These are phyloP conservation scores for Adoxophyes honmai DNA, from an alignment of 1,140 invertebrate genomes.

Conservation along the genomic window DNA sequence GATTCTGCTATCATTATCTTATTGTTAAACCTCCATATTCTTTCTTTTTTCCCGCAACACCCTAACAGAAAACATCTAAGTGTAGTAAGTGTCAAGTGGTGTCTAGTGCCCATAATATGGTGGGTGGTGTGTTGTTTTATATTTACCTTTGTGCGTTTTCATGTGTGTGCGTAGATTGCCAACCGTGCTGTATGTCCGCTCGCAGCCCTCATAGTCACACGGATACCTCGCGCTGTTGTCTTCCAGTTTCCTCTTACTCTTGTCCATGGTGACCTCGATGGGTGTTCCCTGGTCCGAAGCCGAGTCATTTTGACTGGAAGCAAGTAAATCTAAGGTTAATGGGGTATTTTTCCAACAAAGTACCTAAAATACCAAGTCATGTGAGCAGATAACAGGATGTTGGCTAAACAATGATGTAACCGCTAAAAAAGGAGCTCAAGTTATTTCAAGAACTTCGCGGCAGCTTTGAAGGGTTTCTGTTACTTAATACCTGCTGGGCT, in stretches of 20 bases:
- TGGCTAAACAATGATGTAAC: too few relatives aligned
- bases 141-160: slow-evolving; percentile 95
- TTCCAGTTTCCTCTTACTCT: slow-evolving; percentile 45
- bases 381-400: not conserved
- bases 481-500: slow-evolving; percentile 35
- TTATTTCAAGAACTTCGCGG: slow-evolving; percentile 25
- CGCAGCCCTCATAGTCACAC: slow-evolving; percentile 94
- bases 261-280: slow-evolving; percentile 46
- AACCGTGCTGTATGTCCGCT: slow-evolving; percentile 93
- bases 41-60: too few relatives aligned
- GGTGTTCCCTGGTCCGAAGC: slow-evolving; percentile 32
- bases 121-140: not conserved
- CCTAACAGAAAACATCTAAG: too few relatives aligned
- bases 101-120: too few relatives aligned
- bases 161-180: slow-evolving; percentile 96
- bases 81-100: too few relatives aligned
- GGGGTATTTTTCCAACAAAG: not conserved
- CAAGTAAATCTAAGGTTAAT: not conserved
- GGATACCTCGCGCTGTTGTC: slow-evolving; percentile 78
- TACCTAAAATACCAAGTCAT: slow-evolving; percentile 16
- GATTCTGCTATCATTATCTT: too few relatives aligned
- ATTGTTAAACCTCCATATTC: too few relatives aligned
- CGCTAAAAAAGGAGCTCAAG: not conserved
- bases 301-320: slow-evolving; percentile 46
- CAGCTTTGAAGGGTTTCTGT: too few relatives aligned